phyloP scores from a whole-genome alignment of 2,113 vertebrate genomes.

The Loxodonta africana region DNA sequence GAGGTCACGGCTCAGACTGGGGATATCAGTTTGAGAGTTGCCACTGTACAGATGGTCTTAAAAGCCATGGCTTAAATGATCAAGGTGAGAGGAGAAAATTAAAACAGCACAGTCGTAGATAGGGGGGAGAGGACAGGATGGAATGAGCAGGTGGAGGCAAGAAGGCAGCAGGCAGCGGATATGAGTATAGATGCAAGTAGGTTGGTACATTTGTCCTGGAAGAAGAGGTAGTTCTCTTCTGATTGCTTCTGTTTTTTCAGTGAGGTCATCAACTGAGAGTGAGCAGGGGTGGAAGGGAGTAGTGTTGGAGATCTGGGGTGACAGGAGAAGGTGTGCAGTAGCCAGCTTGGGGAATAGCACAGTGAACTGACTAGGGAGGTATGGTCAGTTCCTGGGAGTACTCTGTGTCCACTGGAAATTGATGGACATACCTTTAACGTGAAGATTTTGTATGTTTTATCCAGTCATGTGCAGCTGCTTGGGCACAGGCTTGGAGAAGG shows the following conservation, averaged over 20 bases:
- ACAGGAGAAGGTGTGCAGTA: not conserved
- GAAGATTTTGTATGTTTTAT: constrained; percentile 2
- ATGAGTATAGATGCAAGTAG: not conserved
- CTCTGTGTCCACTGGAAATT: not conserved
- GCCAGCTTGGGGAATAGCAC: not conserved
- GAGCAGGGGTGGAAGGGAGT: not conserved
- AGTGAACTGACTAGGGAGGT: too few species aligned
- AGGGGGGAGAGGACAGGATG: not conserved
- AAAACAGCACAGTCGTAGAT: not conserved
- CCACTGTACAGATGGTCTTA: not conserved
- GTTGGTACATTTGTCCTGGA: not conserved
- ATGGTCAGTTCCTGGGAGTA: not conserved
- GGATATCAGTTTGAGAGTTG: not conserved
- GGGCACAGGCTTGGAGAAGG: not conserved
- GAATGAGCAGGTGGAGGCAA: not conserved
- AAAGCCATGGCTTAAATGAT: not conserved
- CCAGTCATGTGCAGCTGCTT: not conserved
- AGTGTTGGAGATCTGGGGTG: not conserved
- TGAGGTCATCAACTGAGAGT: not conserved
- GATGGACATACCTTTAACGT: not conserved
- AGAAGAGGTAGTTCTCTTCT: not conserved
- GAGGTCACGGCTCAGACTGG: not conserved
- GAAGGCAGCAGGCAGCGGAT: not conserved
- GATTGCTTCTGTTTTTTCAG: not conserved
- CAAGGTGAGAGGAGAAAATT: not conserved